Evolutionary conservation across 2,888 invertebrate genomes (phyloP).

Genomic region (Diadegma fenestrale): DNA sequence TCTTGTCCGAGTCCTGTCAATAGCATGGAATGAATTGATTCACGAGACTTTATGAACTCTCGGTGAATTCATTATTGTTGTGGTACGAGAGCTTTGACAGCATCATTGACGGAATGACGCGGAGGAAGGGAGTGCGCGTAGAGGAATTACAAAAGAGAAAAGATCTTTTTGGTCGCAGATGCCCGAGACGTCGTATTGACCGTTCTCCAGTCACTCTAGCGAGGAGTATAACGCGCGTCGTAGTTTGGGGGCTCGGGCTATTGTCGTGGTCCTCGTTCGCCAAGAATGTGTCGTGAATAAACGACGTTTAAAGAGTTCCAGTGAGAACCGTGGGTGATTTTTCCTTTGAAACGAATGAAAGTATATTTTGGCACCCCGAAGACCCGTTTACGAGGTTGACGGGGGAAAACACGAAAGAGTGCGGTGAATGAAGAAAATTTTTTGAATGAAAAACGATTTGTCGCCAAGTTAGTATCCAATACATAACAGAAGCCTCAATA

Average conservation of each 20-base stretch:
- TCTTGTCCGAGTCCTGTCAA: not conserved
- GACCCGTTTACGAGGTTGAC: conserved; percentile 75
- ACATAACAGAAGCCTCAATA: conserved; percentile 19
- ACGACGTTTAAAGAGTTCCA: conserved; percentile 46
- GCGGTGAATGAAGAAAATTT: conserved; percentile 73
- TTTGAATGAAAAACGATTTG: conserved; percentile 81
- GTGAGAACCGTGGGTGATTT: conserved; percentile 39
- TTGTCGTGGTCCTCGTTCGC: conserved; percentile 37
- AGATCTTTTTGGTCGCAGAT: conserved; percentile 37
- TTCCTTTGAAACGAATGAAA: conserved; percentile 16
- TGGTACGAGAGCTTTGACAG: conserved; percentile 49
- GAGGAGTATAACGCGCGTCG: conserved; percentile 29
- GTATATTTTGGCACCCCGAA: conserved; percentile 67
- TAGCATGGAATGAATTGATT: conserved; percentile 15
- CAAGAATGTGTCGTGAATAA: conserved; percentile 37
- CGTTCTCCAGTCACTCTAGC: conserved; percentile 43
- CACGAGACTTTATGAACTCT: conserved; percentile 18
- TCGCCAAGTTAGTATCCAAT: conserved; percentile 75
- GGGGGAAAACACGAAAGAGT: conserved; percentile 77
- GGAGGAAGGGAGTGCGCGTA: not conserved
- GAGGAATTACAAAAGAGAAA: conserved; percentile 39
- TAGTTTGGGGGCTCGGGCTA: conserved; percentile 25
- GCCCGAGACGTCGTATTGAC: conserved; percentile 25
- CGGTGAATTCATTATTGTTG: conserved; percentile 21
- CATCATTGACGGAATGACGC: conserved; percentile 6